Evolutionary conservation across 2,113 vertebrate genomes (phyloP).

Genomic region (Melanostigma gelatinosum): DNA sequence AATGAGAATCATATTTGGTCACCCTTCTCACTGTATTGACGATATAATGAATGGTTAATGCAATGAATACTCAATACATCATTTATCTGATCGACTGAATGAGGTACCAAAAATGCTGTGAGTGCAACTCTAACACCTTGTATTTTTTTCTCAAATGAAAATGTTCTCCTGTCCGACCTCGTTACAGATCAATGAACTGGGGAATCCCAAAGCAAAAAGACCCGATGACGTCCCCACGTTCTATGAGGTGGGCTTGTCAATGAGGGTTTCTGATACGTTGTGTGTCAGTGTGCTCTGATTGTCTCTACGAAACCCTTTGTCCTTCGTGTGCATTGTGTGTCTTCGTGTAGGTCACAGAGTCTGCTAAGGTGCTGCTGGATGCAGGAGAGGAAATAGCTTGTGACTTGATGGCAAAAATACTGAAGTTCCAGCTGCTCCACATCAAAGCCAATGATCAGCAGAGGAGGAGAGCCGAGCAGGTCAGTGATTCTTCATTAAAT

Average conservation of each 20-base stretch:
- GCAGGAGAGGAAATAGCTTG: constrained; percentile 84
- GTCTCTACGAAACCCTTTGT: not conserved
- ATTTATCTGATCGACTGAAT: not conserved
- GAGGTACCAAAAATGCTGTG: not conserved
- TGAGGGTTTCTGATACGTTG: not conserved
- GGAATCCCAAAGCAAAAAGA: constrained; percentile 85
- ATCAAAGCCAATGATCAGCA: constrained; percentile 86
- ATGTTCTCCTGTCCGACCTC: not conserved
- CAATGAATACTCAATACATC: not conserved
- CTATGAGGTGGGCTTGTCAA: constrained; percentile 82
- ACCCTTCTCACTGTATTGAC: not conserved
- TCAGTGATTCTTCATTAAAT: constrained; percentile 17
- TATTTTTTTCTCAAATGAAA: not conserved
- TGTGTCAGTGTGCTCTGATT: not conserved
- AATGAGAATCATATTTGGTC: not conserved
- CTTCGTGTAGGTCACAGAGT: constrained; percentile 82
- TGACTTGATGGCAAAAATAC: constrained; percentile 88
- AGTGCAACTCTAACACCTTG: not conserved
- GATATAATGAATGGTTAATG: not conserved
- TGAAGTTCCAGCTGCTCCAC: constrained; percentile 91
- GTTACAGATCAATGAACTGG: constrained; percentile 84
- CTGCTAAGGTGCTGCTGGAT: constrained; percentile 85
- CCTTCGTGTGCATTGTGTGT: not conserved
- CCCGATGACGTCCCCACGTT: constrained; percentile 75
- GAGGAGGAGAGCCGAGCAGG: constrained; percentile 81